Evolutionary conservation across 1,140 invertebrate genomes (phyloP).

Genomic region (Bradynema listronoti): DNA sequence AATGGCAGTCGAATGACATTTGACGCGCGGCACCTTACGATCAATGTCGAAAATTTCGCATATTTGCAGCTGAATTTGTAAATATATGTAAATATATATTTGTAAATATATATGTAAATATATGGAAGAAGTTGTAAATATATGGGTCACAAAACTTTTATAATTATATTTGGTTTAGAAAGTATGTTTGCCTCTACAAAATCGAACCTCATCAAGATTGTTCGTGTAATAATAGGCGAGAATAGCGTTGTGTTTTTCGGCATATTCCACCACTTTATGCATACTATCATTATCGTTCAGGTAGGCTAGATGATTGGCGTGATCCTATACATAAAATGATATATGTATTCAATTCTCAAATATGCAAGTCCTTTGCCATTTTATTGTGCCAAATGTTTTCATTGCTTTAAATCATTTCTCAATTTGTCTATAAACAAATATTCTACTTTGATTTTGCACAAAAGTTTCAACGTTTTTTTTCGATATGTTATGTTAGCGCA

Average conservation of each 20-base stretch:
- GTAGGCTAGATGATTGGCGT: not conserved
- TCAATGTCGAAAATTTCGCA: constrained; percentile 12
- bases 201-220: not conserved
- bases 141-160: too few species aligned
- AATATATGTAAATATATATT: too few species aligned
- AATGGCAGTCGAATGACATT: too few species aligned
- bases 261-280: not conserved
- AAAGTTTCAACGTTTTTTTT: too few species aligned
- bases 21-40: not conserved
- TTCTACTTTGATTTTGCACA: too few species aligned
- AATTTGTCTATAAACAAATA: too few species aligned
- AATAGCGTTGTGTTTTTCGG: constrained; percentile 4
- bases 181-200: not conserved
- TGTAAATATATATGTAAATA: too few species aligned
- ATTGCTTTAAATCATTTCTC: too few species aligned
- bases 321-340: not conserved
- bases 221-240: constrained; percentile 6
- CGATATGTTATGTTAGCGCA: too few species aligned
- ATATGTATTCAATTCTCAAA: not conserved
- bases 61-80: constrained; percentile 1
- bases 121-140: too few species aligned
- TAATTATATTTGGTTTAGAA: too few species aligned
- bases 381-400: not conserved
- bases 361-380: not conserved
- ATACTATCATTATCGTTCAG: constrained; percentile 3